Percentiles rank a stretch among this genome's conserved stretches.
Evolutionary conservation across 2,888 invertebrate genomes (phyloP).

Genomic region (Galeruca laticollis): DNA sequence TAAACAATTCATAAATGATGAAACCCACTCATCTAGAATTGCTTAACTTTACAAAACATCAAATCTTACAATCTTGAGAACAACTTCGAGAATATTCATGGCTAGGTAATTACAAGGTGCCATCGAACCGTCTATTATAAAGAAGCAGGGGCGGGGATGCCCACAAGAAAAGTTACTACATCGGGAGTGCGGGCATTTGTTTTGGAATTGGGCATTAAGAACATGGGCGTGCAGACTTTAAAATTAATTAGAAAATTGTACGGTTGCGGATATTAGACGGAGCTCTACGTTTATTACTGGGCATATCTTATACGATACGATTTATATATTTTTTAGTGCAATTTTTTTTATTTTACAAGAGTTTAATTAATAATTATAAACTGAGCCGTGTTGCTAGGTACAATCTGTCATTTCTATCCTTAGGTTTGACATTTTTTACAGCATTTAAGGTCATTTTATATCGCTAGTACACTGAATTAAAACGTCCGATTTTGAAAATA

Average conservation of each 20-base stretch:
- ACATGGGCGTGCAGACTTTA: conserved; percentile 31
- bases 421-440: too few species aligned
- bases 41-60: conserved; percentile 4
- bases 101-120: conserved; percentile 62
- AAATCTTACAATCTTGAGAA: conserved; percentile 8
- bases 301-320: neutral
- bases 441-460: too few species aligned
- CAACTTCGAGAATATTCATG: conserved; percentile 62
- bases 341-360: neutral
- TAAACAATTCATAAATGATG: conserved; percentile 2
- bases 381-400: too few species aligned
- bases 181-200: conserved; percentile 43
- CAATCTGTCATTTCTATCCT: too few species aligned
- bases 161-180: conserved; percentile 43
- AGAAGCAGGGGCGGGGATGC: conserved; percentile 63
- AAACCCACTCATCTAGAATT: conserved; percentile 1
- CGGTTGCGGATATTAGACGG: conserved; percentile 18
- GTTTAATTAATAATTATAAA: neutral
- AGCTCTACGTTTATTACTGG: neutral
- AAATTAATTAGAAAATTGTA: conserved; percentile 28
- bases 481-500: too few species aligned
- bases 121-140: conserved; percentile 65
- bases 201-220: conserved; percentile 33
- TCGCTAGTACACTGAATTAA: too few species aligned
- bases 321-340: neutral